Conservation (phyloP, 2,888 invertebrate genomes). For the Brenthis daphne region DNA sequence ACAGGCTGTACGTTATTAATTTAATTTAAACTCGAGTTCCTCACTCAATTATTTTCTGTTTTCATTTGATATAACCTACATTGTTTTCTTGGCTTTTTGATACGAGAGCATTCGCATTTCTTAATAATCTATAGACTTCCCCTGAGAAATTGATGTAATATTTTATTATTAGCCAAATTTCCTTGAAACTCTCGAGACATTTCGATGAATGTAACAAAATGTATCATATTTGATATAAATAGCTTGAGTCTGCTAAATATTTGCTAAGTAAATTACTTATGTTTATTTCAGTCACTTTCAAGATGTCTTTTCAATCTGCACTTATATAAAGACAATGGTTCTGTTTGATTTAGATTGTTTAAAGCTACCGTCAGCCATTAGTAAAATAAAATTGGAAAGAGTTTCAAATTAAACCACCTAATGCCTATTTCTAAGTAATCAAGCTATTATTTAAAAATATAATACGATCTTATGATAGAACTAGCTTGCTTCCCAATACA, state of each 20-base stretch:
- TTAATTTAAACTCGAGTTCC: conserved; percentile 34
- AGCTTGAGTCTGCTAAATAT: not conserved
- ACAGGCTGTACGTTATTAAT: conserved; percentile 38
- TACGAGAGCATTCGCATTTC: not conserved
- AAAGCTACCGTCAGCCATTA: too few species aligned
- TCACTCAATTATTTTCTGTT: conserved; percentile 34
- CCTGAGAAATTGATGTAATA: not conserved
- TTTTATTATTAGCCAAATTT: not conserved
- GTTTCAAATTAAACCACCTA: too few species aligned
- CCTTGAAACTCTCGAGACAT: not conserved
- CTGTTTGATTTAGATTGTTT: too few species aligned
- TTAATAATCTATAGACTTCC: not conserved
- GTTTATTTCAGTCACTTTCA: not conserved
- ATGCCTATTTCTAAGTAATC: too few species aligned
- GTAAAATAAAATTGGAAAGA: too few species aligned
- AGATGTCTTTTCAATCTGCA: too few species aligned
- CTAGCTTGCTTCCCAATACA: too few species aligned
- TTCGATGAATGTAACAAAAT: not conserved
- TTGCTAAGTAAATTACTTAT: not conserved
- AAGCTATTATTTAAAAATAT: too few species aligned
- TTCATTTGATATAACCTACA: conserved; percentile 28
- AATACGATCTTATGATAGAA: too few species aligned
- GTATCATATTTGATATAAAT: not conserved
- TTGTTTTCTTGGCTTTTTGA: not conserved
- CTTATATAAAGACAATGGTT: too few species aligned